phyloP scores from a whole-genome alignment of 35 echinoderm and acorn worm genomes.

The Ophiothrix spiculata region DNA sequence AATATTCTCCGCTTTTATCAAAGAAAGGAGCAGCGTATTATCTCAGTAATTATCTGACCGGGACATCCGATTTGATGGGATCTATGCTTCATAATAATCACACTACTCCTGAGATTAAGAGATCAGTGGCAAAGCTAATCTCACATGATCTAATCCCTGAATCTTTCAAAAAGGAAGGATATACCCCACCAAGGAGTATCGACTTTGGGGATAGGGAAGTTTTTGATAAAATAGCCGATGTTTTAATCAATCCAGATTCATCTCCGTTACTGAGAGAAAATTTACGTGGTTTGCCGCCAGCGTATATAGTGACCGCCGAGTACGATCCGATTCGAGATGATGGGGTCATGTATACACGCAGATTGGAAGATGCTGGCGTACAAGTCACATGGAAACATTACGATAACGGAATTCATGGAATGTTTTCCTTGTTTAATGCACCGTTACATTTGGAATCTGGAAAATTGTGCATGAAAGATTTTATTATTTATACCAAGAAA shows the following conservation, averaged over 20 bases:
- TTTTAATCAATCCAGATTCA: constrained; percentile 42
- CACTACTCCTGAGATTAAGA: neutral
- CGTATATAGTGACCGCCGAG: constrained; percentile 60
- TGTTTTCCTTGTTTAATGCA: constrained; percentile 21
- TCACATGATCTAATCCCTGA: constrained; percentile 32
- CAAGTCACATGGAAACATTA: constrained; percentile 54
- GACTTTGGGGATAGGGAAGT: constrained; percentile 31
- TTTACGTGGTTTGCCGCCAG: constrained; percentile 56
- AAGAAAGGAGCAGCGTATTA: neutral
- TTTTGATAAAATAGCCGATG: constrained; percentile 30
- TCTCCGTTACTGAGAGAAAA: constrained; percentile 47
- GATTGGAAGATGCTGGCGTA: constrained; percentile 49
- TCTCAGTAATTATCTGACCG: neutral
- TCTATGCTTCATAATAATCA: neutral
- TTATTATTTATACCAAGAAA: neutral
- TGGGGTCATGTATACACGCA: constrained; percentile 52
- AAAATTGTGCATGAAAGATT: neutral
- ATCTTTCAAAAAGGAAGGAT: constrained; percentile 27
- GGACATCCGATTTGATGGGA: neutral
- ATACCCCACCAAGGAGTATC: neutral
- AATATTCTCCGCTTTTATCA: neutral
- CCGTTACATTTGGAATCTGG: neutral
- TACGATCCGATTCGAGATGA: constrained; percentile 77
- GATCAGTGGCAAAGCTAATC: neutral
- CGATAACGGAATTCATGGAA: constrained; percentile 54